Base-by-base conservation (phyloP, 92 coral and sea anemone species). In the Heteractis magnifica region DNA sequence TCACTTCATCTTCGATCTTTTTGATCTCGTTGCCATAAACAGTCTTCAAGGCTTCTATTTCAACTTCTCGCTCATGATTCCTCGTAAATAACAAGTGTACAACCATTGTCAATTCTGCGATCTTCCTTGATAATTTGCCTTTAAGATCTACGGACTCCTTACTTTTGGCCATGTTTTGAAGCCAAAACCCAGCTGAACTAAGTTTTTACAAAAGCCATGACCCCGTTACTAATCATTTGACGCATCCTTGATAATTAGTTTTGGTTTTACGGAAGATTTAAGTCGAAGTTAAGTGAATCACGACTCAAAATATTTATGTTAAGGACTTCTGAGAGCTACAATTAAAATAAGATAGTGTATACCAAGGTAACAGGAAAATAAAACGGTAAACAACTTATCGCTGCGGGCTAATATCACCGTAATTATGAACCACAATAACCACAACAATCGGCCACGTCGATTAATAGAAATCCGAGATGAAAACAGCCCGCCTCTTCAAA, bases 61-160 rank as follows among this genome's bases (percentile, higher is more conserved):
- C 99, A 11, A 97, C 81, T 75, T 97, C 99, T 34, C 95, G 90
- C 79, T 97, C 99, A 71, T 97, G 99, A 83, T 97, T 97, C 75
- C 99, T 90, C 52, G 98, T 92, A 82, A 97, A 97, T 65, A 97
- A 71, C 83, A 94, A 87, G 75, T 97, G 99, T 48, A 94, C 97
- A 48, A 97, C 98, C 92, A 91, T 94, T 11, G 94, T 97, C 16
- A 97, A 82, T 83, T 97, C 99, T 41, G 95, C 98, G 10, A 97
- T 91, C 81, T 97, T 97, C 64, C 98, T 91, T 7, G 99, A 97
- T n/a, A 97, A 92, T 84, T 87, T 94, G 19, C 93, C 89, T 72
- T 94, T 97, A 60, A 97, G 68, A 34, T 89, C 94, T 4, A 81
- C 65, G 3, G 94, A 87, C 71, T 85, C 87, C n/a, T 81, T 76